Conservation (phyloP, 2,797 vertebrate species). For the Pangasius krempfi region DNA sequence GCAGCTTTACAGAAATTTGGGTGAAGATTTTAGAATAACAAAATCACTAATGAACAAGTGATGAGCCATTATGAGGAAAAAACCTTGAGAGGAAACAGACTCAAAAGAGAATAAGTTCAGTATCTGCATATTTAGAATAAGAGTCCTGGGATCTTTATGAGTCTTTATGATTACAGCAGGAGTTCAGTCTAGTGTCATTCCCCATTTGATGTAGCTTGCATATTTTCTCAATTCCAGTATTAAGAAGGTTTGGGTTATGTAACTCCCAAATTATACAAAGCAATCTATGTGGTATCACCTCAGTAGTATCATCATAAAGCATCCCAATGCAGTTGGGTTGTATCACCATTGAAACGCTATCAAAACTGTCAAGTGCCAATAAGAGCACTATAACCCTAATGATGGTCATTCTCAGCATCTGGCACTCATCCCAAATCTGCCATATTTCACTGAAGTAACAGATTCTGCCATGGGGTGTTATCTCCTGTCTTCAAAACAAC, state of each 20-base stretch:
- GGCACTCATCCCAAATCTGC: constrained; percentile 16
- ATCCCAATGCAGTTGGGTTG: background rate
- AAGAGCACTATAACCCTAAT: constrained; percentile 27
- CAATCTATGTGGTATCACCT: background rate
- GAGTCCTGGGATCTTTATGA: background rate
- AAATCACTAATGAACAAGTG: background rate
- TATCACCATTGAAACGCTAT: background rate
- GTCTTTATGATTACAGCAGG: background rate
- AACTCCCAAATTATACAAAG: constrained; percentile 1
- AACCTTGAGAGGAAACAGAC: background rate
- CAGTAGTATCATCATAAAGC: background rate
- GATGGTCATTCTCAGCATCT: constrained; percentile 27
- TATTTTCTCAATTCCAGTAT: background rate
- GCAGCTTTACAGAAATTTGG: background rate
- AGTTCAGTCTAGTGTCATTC: background rate
- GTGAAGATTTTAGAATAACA: background rate
- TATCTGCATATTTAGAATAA: background rate
- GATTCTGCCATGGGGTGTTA: constrained; percentile 57
- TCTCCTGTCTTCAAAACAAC: constrained; percentile 64
- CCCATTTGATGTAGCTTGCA: background rate
- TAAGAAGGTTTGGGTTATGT: background rate
- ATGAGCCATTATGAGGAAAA: background rate
- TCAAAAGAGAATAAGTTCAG: background rate
- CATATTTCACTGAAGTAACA: constrained; percentile 20
- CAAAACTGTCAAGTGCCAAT: background rate